Evolutionary conservation across 2,888 invertebrate species (phyloP), one percentile per base, ranked within the genome.

Genomic region (Drosophila suboccidentalis): DNA sequence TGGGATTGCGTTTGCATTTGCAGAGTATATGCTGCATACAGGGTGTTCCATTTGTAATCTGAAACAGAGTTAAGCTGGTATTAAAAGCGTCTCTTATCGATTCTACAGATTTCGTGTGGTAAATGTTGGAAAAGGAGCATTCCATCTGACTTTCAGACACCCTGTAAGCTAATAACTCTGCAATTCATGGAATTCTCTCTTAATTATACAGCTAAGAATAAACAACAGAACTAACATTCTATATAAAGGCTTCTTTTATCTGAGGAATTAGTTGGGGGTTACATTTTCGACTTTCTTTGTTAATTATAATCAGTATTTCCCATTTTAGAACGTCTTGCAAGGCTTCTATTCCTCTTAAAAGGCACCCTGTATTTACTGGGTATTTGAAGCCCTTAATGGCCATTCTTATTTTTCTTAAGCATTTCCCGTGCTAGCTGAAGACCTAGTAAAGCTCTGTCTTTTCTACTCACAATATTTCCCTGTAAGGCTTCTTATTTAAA

Each of bases 401-500:
- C 11, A 15, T 6, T 1, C n/a, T 26, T 13, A 11, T 36, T 1
- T 2, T 8, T 26, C 13, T 17, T n/a, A 8, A 34, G 11, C 4
- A 1, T 17, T 32, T 63, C 19, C n/a, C 38, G 11, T 43, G 44
- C 41, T 32, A 15, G 19, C 43, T 11, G 50, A 71, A 70, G 63
- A 63, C 43, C n/a, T 19, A 55, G 22, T 10, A 44, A 55, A 44
- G 11, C 29, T 8, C 9, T 5, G 22, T 26, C 5, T n/a, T 29
- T 29, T 29, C 29, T n/a, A n/a, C 36, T 36, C 26, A 26, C 11
- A 3, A 5, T 26, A 6, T 5, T n/a, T 10, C 47, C 36, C 29
- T 19, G 34, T 60, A 55, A 19, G 76, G 68, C 55, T 68, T 72
- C 71, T 6, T 4, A 13, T 17, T 11, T n/a, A 8, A 19, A 2